Conservation (phyloP, 2,888 invertebrate species). For the Exephanes ischioxanthus region DNA sequence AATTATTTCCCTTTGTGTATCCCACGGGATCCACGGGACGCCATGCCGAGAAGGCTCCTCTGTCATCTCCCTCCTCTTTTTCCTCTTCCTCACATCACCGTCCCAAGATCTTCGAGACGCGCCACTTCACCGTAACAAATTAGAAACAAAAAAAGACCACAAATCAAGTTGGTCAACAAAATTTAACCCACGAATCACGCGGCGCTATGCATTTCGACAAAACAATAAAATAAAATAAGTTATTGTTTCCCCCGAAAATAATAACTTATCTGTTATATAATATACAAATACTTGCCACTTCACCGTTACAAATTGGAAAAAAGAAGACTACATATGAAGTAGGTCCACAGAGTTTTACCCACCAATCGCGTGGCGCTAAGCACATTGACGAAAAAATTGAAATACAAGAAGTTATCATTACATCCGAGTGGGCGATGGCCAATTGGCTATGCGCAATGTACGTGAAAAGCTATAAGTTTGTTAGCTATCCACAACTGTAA, state of each 20-base stretch:
- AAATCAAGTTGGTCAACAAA: constrained; percentile 3
- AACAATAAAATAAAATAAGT: background rate
- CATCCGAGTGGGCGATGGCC: too few species aligned
- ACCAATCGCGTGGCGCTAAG: background rate
- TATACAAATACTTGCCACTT: constrained; percentile 19
- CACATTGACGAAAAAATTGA: background rate
- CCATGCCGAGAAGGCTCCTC: constrained; percentile 77
- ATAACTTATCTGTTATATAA: background rate
- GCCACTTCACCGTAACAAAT: constrained; percentile 40
- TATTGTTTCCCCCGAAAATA: too few species aligned
- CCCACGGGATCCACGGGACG: constrained; percentile 75
- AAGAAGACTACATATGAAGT: background rate
- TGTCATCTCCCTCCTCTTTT: constrained; percentile 14
- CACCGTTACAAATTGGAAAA: constrained; percentile 4
- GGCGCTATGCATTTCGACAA: background rate
- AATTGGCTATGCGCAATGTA: too few species aligned
- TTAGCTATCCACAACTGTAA: too few species aligned
- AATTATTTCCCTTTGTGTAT: constrained; percentile 82
- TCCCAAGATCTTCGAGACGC: constrained; percentile 9
- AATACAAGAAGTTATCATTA: background rate
- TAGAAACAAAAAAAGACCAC: constrained; percentile 8
- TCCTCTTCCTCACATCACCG: constrained; percentile 43
- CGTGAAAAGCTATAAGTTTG: too few species aligned
- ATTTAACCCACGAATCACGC: background rate
- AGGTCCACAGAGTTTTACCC: background rate